Evolutionary conservation across 2,888 invertebrate genomes (phyloP), one percentile per base, ranked within the genome.

Genomic region (Chrysolina americana): DNA sequence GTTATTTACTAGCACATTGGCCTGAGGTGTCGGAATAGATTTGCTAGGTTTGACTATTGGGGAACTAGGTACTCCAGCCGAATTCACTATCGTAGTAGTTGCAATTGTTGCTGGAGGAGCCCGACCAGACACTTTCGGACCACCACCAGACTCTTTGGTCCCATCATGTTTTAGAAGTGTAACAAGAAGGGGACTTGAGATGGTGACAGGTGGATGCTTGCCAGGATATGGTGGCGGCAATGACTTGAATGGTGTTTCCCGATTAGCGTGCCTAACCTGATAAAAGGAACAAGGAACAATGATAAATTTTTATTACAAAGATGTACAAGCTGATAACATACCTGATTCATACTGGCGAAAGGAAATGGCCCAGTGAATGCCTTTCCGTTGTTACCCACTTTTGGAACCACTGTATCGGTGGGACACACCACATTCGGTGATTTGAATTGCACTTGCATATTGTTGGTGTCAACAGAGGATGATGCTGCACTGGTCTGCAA

Each of bases 361-460:
- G 96, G 96, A 89, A 93, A 96, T 86, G 92, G 90, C 87, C 94
- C 89, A 80, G 89, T 86, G 88, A 91, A 88, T 87, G 91, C 82
- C 90, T 89, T 87, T 89, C 81, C 91, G 89, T 83, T 80, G 73
- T 79, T 76, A 56, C 81, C 81, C 64, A 82, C 81, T 78, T 87
- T 86, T 76, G 91, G 86, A 74, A 89, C 88, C 79, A 88, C 87
- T 73, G 86, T 89, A 81, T 95, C 95, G 90, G 93, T 92, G 4
- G 96, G 95, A 80, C 96, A 96, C 78, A 96, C 95, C 78, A 96
- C 96, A 89, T 96, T 96, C 63, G 97, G 97, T 75, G 94, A 94
- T 84, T 89, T 84, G 87, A 87, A 88, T 87, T 89, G 88, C 85
- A 88, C 87, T 84, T 88, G 87, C 68, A 87, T 65, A 79, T 87